Base-by-base conservation (phyloP, 2,888 invertebrate genomes). In the Pimpla rufipes region DNA sequence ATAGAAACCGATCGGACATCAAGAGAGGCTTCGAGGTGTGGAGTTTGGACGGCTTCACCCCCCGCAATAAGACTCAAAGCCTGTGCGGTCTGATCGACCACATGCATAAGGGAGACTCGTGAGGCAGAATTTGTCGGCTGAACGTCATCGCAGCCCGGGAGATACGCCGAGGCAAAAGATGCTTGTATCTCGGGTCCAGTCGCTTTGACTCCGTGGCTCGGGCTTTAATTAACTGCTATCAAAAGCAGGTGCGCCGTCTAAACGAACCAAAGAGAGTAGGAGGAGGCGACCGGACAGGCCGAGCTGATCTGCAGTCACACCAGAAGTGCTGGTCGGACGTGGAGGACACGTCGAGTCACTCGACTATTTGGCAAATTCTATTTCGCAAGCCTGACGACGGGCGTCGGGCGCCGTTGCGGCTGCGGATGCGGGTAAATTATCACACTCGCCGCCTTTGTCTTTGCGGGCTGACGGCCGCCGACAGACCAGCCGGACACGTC, bases 181-280 rank as follows among this genome's bases (percentile, higher is more conserved):
- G 55, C 29, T 16, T 29, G 16, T 10, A 40, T 13, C 59, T 1
- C 52, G 40, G 68, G 37, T 81, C 67, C 50, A 77, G 70, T 67
- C 37, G 59, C 79, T 86, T 86, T 85, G 86, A 88, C 85, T 87
- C 64, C 79, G 68, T 5, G 59, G 50, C 40, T 11, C 11, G 50
- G n/a, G 84, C 79, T 85, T 87, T 88, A 89, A 89, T 90, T 90
- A 88, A 89, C 88, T 88, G 88, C 89, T 88, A 88, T 90, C 90
- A 90, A 88, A 83, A 79, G 86, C 89, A 89, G 85, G 85, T 85
- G 87, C 37, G 45, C 83, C 64, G 80, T 70, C 73, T 78, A 74
- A 81, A 77, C 57, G 81, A 81, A 84, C 82, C 80, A 75, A 84
- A 84, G 79, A 82, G 74, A 62, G 64, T 29, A 10, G 18, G 40